Base-by-base conservation (phyloP, 2,113 vertebrate species). In the Pseudopipra pipra region DNA sequence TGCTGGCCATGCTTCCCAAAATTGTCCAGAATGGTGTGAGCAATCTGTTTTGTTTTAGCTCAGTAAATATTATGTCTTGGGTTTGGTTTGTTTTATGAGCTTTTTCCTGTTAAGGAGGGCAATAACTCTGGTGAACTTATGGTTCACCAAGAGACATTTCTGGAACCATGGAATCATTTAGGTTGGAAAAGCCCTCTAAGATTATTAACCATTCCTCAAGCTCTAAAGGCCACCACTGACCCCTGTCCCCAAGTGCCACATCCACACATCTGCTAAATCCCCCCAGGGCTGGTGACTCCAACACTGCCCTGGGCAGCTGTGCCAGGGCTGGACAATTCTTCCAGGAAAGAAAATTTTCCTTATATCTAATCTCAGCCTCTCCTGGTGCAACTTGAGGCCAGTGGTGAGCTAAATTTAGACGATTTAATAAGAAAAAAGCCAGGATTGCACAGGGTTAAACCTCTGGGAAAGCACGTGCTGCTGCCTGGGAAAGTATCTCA, bases 401-500 rank as follows among this genome's bases (percentile, higher is more conserved):
- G 20, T 12, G 37, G 7, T 30, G 55, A 83, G 46, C 56, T 83
- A 61, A 83, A 44, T 76, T 76, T 44, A 76, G 49, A 72, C 12
- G 44, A 39, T 33, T 37, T 59, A 25, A 72, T 62, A 30, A 49
- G 21, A 59, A 78, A 71, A 77, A 66, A 74, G 33, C n/a, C 25
- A 13, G 59, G 72, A 39, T 9, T 12, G 23, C 24, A 30, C 17
- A 51, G 90, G 49, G 76, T 84, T 94, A 80, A 95, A 56, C 8
- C 54, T 28, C 54, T 84, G 90, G 76, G 72, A 68, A 80, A 79
- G 17, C 43, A 27, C 30, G 35, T 58, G 71, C 62, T 63, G 54
- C 56, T 79, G 80, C 63, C 90, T 94, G 94, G 87, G 87, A 93
- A 95, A 91, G 55, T 8, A 58, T 28, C 80, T 83, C 63, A 94